phyloP scores from a whole-genome alignment of 2,888 invertebrate genomes.

The Chymomyza procnemis region DNA sequence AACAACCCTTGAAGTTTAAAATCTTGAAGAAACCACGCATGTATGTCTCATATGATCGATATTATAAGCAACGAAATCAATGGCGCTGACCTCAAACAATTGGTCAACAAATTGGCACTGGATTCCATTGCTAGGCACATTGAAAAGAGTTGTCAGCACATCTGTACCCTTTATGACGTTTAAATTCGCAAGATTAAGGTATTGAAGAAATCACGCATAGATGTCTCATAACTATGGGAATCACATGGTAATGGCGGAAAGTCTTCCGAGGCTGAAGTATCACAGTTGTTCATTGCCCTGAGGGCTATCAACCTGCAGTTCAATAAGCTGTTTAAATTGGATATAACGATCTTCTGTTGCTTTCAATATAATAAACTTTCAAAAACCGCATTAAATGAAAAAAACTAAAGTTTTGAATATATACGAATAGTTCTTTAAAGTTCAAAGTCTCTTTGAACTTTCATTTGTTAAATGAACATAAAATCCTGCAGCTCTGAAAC shows the following conservation, averaged over 20 bases:
- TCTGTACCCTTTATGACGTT: constrained; percentile 98
- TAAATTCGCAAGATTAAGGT: constrained; percentile 99
- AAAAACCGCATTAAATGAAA: too few species aligned
- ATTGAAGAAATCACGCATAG: constrained; percentile 98
- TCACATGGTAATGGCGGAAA: constrained; percentile 93
- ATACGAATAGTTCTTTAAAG: too few species aligned
- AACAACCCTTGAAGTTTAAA: too few species aligned
- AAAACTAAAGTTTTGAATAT: too few species aligned
- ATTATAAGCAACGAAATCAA: constrained; percentile 95
- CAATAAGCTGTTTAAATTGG: constrained; percentile 91
- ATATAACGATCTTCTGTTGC: constrained; percentile 20
- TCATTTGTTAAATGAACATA: too few species aligned
- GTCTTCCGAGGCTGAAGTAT: constrained; percentile 85
- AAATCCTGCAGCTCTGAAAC: too few species aligned
- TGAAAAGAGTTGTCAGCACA: constrained; percentile 97
- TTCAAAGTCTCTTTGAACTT: too few species aligned
- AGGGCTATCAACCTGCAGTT: constrained; percentile 99
- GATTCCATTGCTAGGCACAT: constrained; percentile 99
- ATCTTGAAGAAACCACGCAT: too few species aligned
- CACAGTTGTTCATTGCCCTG: constrained; percentile 93
- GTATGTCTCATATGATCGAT: too few species aligned
- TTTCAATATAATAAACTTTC: constrained; percentile 7
- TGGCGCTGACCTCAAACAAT: constrained; percentile 94
- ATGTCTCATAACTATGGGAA: constrained; percentile 95
- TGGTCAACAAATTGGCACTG: constrained; percentile 97